Conservation (phyloP, 2,888 invertebrate species). For the Entomobrya multifasciata region DNA sequence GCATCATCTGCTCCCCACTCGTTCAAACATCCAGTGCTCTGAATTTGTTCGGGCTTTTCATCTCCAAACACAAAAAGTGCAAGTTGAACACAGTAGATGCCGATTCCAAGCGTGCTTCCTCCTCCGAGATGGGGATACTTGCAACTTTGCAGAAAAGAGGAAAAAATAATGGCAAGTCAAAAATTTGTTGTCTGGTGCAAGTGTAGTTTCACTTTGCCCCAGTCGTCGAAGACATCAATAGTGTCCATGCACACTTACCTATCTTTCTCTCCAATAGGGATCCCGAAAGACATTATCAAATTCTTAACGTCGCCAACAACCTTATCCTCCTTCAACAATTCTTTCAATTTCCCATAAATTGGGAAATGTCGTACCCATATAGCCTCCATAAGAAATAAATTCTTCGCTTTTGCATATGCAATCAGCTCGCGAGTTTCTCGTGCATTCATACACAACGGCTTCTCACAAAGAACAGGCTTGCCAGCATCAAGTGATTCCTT, state of each 20-base stretch:
- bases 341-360: constrained; percentile 86
- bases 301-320: constrained; percentile 89
- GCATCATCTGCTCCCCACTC: constrained; percentile 87
- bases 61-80: constrained; percentile 86
- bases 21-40: constrained; percentile 87
- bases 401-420: constrained; percentile 81
- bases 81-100: constrained; percentile 89
- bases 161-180: no score
- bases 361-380: constrained; percentile 94
- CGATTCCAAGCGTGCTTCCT: constrained; percentile 88
- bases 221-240: no score
- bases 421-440: constrained; percentile 88
- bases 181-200: no score
- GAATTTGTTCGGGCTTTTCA: constrained; percentile 86
- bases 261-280: constrained; percentile 46
- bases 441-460: constrained; percentile 91
- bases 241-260: no score
- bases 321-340: constrained; percentile 85
- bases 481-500: constrained; percentile 89
- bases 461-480: constrained; percentile 95
- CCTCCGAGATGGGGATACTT: constrained; percentile 88
- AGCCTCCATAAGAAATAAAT: constrained; percentile 83
- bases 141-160: constrained; percentile 65
- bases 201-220: no score
- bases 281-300: constrained; percentile 82